phyloP scores from a whole-genome alignment of 2,888 invertebrate species.

The Hybos culiciformis region DNA sequence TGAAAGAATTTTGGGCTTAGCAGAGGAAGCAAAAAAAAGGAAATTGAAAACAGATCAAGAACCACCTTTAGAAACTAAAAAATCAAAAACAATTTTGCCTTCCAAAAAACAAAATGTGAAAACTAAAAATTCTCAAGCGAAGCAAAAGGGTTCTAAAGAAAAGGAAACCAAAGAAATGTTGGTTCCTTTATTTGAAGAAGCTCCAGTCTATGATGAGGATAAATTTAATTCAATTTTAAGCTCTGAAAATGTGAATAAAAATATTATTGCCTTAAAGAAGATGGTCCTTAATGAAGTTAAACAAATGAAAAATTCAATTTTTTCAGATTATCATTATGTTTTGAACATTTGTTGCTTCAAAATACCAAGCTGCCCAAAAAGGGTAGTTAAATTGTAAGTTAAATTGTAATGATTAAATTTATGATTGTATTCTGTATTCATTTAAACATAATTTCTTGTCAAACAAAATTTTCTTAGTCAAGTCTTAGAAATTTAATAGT shows the following conservation, averaged over 20 bases:
- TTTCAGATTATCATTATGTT: constrained; percentile 27
- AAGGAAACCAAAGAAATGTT: not conserved
- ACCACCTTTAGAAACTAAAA: no score
- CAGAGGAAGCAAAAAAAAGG: no score
- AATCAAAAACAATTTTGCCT: no score
- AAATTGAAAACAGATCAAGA: no score
- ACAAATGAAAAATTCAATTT: constrained; percentile 24
- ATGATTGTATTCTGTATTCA: no score
- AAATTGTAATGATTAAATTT: not conserved
- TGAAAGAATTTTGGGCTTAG: no score
- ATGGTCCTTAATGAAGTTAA: constrained; percentile 22
- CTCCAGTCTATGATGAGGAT: constrained; percentile 21
- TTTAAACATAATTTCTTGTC: no score
- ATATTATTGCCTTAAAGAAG: constrained; percentile 22
- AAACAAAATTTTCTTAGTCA: no score
- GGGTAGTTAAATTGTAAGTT: constrained; percentile 50
- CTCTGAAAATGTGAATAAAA: constrained; percentile 20
- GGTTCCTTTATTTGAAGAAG: not conserved
- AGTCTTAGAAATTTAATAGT: no score
- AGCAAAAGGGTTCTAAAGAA: not conserved
- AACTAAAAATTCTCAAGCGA: no score
- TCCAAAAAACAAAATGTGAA: no score
- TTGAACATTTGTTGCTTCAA: constrained; percentile 40
- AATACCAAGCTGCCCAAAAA: constrained; percentile 45
- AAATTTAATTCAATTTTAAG: constrained; percentile 22